These are phyloP conservation scores for Macrotis lagotis DNA, from an alignment of 2,113 vertebrate genomes.

Conservation along the genomic window DNA sequence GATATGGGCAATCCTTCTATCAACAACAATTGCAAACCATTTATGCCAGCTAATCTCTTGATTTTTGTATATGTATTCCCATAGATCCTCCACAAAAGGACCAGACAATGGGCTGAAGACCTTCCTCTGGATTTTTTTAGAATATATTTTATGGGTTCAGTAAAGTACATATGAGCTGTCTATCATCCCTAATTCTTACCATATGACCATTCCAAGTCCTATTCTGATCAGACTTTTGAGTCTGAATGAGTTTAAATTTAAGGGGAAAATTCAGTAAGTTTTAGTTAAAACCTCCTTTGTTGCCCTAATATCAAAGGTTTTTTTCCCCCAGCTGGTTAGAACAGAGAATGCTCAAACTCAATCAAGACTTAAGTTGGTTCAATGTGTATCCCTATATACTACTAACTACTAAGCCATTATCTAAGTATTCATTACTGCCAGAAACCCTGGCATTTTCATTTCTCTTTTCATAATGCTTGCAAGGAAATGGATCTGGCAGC, in stretches of 20 bases:
- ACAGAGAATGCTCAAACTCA: conserved; percentile 29
- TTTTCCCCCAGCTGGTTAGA: conserved; percentile 22
- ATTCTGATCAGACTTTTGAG: neutral
- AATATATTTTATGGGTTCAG: neutral
- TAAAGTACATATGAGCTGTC: neutral
- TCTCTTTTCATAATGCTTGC: neutral
- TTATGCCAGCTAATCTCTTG: neutral
- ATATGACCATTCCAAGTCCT: neutral
- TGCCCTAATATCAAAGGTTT: neutral
- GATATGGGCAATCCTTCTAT: neutral
- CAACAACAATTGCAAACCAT: neutral
- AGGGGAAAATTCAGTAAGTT: conserved; percentile 18
- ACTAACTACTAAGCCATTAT: neutral
- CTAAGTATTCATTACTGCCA: neutral
- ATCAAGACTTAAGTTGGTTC: conserved; percentile 11
- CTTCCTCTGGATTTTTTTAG: neutral
- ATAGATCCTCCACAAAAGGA: neutral
- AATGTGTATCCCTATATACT: neutral
- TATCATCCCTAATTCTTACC: neutral
- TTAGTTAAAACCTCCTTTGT: conserved; percentile 25
- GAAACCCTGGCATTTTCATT: neutral
- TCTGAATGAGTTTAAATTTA: neutral
- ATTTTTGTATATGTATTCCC: neutral
- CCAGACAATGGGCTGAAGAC: neutral
- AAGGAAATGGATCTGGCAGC: conserved; percentile 10